Percentiles rank a stretch among this genome's conserved stretches.
Evolutionary conservation across 2,797 vertebrate species (phyloP).

Genomic region (Huso huso): DNA sequence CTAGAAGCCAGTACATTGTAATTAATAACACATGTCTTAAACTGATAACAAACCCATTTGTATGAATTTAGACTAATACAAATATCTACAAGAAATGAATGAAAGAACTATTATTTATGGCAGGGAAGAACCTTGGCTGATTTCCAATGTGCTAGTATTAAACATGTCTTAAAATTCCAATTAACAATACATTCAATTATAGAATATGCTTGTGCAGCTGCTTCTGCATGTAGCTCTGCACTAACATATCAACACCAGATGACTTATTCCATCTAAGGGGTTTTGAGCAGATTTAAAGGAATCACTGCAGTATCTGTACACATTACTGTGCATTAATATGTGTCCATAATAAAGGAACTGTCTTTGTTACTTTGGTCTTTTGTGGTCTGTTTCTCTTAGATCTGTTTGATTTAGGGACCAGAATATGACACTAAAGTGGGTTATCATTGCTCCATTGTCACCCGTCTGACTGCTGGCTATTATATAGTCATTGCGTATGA

Average conservation of each 20-base stretch:
- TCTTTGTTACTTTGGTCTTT: too few species aligned
- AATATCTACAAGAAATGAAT: slow-evolving; percentile 55
- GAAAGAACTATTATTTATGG: slow-evolving; percentile 43
- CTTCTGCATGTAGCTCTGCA: slow-evolving; percentile 20
- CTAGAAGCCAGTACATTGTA: slow-evolving; percentile 32
- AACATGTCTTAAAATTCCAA: slow-evolving; percentile 41
- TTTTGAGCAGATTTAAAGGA: too few species aligned
- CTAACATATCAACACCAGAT: slow-evolving; percentile 8
- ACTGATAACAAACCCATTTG: slow-evolving; percentile 58
- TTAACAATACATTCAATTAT: slow-evolving; percentile 36
- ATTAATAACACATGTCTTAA: slow-evolving; percentile 68
- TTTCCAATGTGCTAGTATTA: slow-evolving; percentile 31
- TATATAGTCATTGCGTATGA: too few species aligned
- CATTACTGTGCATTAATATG: too few species aligned
- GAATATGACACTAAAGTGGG: too few species aligned
- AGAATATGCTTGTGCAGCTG: slow-evolving; percentile 30
- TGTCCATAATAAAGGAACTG: too few species aligned
- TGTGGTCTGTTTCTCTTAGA: too few species aligned
- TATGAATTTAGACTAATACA: slow-evolving; percentile 55
- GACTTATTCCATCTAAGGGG: slow-evolving; percentile 3
- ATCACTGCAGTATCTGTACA: too few species aligned
- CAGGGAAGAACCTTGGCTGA: slow-evolving; percentile 28
- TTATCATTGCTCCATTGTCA: too few species aligned
- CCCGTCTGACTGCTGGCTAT: too few species aligned
- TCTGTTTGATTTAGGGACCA: too few species aligned